Percentiles rank a stretch among this genome's conserved stretches.
phyloP scores from a whole-genome alignment of 2,113 vertebrate species.

The Climacteris rufus region DNA sequence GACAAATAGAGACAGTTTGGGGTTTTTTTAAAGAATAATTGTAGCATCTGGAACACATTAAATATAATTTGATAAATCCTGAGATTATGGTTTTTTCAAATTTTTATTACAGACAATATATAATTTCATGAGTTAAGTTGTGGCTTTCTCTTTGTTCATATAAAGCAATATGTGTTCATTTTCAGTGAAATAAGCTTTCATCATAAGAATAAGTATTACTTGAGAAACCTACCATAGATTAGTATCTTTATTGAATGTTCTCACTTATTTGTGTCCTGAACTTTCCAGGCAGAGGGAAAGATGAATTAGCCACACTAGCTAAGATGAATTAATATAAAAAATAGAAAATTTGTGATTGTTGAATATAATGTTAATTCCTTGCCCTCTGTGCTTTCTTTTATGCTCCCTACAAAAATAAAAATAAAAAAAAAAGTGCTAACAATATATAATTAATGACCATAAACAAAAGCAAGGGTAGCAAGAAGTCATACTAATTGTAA shows the following conservation, averaged over 20 bases:
- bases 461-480: neutral
- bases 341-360: neutral
- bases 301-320: neutral
- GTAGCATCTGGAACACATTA: neutral
- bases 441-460: neutral
- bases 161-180: neutral
- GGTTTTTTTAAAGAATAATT: neutral
- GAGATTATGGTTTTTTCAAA: neutral
- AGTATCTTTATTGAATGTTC: neutral
- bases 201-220: neutral
- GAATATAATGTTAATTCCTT: neutral
- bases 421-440: neutral
- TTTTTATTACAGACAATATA: neutral
- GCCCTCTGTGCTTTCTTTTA: neutral
- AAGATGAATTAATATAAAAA: neutral
- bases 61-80: neutral
- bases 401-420: rapidly evolving
- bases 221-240: neutral
- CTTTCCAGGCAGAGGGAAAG: neutral
- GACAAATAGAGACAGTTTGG: neutral
- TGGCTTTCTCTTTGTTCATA: neutral
- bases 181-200: neutral
- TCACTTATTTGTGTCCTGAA: neutral
- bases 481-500: neutral
- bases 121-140: neutral